Base-by-base conservation (phyloP, 1,140 invertebrate species). In the Zaprionus ornatus region DNA sequence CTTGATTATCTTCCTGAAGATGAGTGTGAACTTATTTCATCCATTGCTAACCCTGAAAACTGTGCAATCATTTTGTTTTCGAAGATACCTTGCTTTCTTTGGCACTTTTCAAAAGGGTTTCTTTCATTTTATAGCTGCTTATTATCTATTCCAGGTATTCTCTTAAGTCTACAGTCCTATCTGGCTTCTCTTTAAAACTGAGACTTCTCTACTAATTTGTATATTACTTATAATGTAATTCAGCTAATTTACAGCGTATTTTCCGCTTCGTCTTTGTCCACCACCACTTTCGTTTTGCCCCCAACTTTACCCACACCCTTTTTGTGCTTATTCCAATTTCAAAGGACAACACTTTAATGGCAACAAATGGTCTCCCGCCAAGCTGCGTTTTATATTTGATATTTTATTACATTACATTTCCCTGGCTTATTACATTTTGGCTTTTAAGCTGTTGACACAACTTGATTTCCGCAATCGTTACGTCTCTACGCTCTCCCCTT, bases 351-450 rank as follows among this genome's bases (percentile, higher is more conserved):
- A 90, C 85, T 90, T 90, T 90, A 85, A 90, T 85, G 81, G 85
- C 85, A 85, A 85, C 81, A 90, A 90, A 84, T 78, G 81, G 70
- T 75, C 54, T 67, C 75, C 71, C 66, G 72, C 69, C 74, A 69
- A 19, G 74, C 65, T 67, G 45, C 75, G 65, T 82, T 85, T 77
- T 88, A 82, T 90, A 86, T 90, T 90, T 90, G 86, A 90, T 90
- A 90, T 90, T 90, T 90, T 90, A 90, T 90, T 90, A 88, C 85
- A 82, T 90, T 90, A 90, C 86, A 90, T 90, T 90, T 90, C 85
- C 79, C 86, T 90, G 85, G 85, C 85, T 90, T 90, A 90, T 90
- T 90, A 90, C 85, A 90, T 90, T 90, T 90, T 90, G 86, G 85
- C 85, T 90, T 90, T 90, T 90, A 90, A 90, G 85, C 85, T 90